These are phyloP conservation scores for Drosophila repleta DNA, from an alignment of 1,140 invertebrate genomes.

Conservation along the genomic window DNA sequence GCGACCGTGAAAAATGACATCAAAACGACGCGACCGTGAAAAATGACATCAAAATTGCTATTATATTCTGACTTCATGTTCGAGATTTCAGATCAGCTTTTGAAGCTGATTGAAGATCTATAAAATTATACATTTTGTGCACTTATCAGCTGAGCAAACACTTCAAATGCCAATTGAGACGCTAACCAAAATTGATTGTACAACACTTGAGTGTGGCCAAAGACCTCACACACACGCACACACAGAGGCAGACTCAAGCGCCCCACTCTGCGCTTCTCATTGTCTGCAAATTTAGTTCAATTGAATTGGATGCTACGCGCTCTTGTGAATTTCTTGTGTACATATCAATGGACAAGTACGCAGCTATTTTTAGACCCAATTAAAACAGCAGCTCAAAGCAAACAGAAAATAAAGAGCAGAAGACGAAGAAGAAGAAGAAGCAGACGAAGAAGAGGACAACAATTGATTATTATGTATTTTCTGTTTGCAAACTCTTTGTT, in stretches of 20 bases:
- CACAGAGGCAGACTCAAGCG: neutral
- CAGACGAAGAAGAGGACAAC: conserved; percentile 27
- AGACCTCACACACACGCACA: neutral
- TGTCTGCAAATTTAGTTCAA: conserved; percentile 73
- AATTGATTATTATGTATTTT: conserved; percentile 57
- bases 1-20: conserved; percentile 52
- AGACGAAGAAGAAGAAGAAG: conserved; percentile 4
- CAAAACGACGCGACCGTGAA: conserved; percentile 54
- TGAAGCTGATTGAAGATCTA: no score
- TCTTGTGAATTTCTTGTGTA: conserved; percentile 18
- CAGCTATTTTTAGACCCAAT: conserved; percentile 76
- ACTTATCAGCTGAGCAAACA: neutral
- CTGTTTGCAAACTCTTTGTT: conserved; percentile 26
- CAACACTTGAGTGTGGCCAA: conserved; percentile 12
- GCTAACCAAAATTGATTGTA: neutral
- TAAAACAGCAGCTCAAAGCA: conserved; percentile 41
- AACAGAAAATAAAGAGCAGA: conserved; percentile 14
- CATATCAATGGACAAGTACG: conserved; percentile 52
- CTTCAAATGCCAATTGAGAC: conserved; percentile 11
- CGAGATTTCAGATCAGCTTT: no score
- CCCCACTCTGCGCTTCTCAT: conserved; percentile 21
- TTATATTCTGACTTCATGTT: neutral
- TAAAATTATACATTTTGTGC: conserved; percentile 4
- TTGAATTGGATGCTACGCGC: conserved; percentile 59
- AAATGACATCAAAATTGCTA: conserved; percentile 2